Base-by-base conservation (phyloP, 2,888 invertebrate genomes). In the Ceraclea dissimilis region DNA sequence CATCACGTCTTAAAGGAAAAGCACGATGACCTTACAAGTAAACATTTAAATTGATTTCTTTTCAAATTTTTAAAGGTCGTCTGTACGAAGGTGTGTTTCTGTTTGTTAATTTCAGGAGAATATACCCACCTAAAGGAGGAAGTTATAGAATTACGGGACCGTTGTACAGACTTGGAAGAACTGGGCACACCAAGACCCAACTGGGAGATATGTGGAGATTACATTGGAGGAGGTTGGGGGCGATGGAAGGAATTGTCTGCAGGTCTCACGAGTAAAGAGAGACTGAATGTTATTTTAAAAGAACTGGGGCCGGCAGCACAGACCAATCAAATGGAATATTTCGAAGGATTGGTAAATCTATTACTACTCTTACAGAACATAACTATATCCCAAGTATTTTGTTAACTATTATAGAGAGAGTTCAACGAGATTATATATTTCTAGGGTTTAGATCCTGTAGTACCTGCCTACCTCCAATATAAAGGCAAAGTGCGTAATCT, bases 181-280 rank as follows among this genome's bases (percentile, higher is more conserved):
- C 71, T 74, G 0, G 78, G 78, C 43, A 76, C 77, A 1, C 78
- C 78, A 16, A 70, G 78, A 0, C 78, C 78, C 44, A 72, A 70
- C 20, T 78, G 78, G 78, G 74, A 73, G 13, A 65, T 75, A 21
- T 78, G 78, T 58, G 78, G 73, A 0, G 77, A 79, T 64, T 76
- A 74, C 64, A 74, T 79, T 50, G 71, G 75, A 1, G 79, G 79
- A 0, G 79, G 79, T 0, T 65, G 72, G 8, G 74, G 75, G 49
- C 69, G 77, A 72, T 79, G 79, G 79, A 68, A 73, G 64, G 73
- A 75, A 54, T 64, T 78, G 26, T 71, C 75, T 0, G 69, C 67
- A 17, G 76, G 73, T 0, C 64, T 75, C 11, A 69, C 73, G 0
- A 78, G 78, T 1, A 65, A 73, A 19, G 73, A 77, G 46, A 71